phyloP scores from a whole-genome alignment of 2,888 invertebrate genomes.

The Patella ulyssiponensis region DNA sequence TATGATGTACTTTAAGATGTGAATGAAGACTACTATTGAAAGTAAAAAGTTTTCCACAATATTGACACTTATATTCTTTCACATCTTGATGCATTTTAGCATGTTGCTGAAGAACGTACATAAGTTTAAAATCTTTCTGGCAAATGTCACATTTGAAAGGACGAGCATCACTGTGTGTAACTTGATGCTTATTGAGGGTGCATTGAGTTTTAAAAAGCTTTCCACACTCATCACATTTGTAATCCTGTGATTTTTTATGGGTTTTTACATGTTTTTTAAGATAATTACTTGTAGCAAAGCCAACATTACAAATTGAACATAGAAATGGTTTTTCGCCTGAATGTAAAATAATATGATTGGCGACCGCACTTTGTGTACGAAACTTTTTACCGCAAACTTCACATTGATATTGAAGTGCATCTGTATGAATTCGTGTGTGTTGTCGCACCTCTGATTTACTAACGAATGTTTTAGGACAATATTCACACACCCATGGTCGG shows the following conservation, averaged over 20 bases:
- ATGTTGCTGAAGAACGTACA: background rate
- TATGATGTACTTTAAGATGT: background rate
- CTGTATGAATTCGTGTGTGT: background rate
- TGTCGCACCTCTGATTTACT: background rate
- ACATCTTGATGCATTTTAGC: background rate
- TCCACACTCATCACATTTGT: background rate
- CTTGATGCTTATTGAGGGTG: background rate
- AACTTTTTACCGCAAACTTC: slow-evolving; percentile 7
- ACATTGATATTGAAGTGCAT: background rate
- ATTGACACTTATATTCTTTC: background rate
- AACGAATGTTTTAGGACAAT: background rate
- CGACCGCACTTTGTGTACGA: background rate
- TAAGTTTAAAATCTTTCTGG: background rate
- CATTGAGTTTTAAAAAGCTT: background rate
- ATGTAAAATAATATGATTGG: background rate
- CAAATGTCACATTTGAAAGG: background rate
- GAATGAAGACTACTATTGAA: background rate
- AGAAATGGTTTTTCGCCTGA: background rate
- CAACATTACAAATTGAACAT: background rate
- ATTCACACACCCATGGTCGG: background rate
- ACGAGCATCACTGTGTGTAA: background rate
- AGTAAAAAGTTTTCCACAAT: background rate
- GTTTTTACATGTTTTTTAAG: background rate
- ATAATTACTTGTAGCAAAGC: background rate
- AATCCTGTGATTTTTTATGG: background rate